Evolutionary conservation across 2,113 vertebrate species (phyloP).

Genomic region (Sander vitreus): DNA sequence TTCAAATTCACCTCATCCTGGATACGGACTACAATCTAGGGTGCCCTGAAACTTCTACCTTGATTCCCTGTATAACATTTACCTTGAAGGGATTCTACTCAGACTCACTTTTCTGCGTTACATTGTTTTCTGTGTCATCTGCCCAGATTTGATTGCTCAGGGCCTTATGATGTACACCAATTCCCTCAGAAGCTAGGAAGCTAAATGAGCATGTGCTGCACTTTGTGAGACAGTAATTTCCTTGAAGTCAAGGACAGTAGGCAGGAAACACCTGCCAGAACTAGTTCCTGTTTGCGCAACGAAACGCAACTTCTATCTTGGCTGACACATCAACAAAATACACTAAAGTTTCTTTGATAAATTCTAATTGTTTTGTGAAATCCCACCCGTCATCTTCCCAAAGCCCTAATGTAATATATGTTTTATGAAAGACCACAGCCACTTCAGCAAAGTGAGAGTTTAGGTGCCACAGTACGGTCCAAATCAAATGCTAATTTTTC

Average conservation of each 20-base stretch:
- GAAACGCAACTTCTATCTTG: constrained; percentile 18
- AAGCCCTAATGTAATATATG: constrained; percentile 72
- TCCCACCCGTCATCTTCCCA: constrained; percentile 58
- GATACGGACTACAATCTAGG: constrained; percentile 12
- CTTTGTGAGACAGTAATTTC: constrained; percentile 39
- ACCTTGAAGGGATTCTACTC: constrained; percentile 4
- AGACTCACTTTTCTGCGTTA: neutral
- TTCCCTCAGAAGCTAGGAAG: constrained; percentile 30
- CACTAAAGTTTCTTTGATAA: constrained; percentile 58
- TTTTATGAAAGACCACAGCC: constrained; percentile 65
- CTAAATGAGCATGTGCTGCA: constrained; percentile 17
- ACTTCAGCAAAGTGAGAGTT: constrained; percentile 35
- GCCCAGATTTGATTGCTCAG: constrained; percentile 46
- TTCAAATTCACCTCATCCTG: constrained; percentile 45
- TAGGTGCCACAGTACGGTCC: neutral
- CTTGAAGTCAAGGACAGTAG: constrained; percentile 37
- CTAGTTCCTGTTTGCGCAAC: constrained; percentile 14
- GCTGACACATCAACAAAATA: constrained; percentile 57
- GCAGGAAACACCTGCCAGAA: constrained; percentile 36
- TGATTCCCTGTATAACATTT: constrained; percentile 7
- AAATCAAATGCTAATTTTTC: constrained; percentile 56
- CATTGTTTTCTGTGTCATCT: constrained; percentile 43
- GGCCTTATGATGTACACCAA: constrained; percentile 15
- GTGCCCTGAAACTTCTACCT: constrained; percentile 5
- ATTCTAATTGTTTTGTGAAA: constrained; percentile 69